phyloP scores from a whole-genome alignment of 2,888 invertebrate genomes.

The Scotopteryx bipunctaria region DNA sequence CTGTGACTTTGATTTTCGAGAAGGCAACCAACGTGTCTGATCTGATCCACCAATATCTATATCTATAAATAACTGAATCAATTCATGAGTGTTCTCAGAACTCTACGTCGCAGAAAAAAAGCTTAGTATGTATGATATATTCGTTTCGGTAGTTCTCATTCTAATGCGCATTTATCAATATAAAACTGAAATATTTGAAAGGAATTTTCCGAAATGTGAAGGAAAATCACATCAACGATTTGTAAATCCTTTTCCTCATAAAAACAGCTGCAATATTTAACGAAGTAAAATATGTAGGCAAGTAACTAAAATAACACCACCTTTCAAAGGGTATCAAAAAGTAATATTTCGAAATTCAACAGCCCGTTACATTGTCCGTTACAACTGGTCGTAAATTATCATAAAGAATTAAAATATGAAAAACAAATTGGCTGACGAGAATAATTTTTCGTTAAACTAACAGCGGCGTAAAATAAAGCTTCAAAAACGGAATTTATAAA shows the following conservation, averaged over 20 bases:
- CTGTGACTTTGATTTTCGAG: no score
- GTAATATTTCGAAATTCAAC: slow-evolving; percentile 23
- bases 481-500: no score
- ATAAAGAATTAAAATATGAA: slow-evolving; percentile 29
- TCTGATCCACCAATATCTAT: background rate
- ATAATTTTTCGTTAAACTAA: slow-evolving; percentile 27
- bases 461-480: slow-evolving; percentile 26
- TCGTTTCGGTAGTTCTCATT: no score
- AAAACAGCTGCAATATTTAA: no score
- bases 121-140: no score
- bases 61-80: background rate
- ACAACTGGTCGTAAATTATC: slow-evolving; percentile 29
- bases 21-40: background rate
- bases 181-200: no score
- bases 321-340: slow-evolving; percentile 2
- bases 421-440: slow-evolving; percentile 26
- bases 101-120: background rate
- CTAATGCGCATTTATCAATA: no score
- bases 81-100: background rate
- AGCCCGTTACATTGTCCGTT: slow-evolving; percentile 8
- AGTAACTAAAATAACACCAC: no score
- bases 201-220: no score
- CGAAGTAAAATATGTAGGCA: no score
- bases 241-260: no score
- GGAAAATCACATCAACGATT: no score